Conservation (phyloP, 2,888 invertebrate genomes). For the Ophion ventricosus region DNA sequence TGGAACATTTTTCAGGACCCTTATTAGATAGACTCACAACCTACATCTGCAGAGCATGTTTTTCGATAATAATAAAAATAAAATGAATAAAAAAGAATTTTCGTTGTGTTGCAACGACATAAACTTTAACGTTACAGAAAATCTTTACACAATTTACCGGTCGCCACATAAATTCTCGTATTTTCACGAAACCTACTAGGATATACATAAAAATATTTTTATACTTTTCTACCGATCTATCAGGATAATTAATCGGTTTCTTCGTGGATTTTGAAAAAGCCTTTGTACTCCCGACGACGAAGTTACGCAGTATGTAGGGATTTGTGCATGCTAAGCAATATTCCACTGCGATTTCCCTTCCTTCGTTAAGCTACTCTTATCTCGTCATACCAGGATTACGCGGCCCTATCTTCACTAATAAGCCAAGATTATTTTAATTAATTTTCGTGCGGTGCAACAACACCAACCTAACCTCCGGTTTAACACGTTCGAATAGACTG, state of each 20-base stretch:
- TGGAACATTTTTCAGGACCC: too few species aligned
- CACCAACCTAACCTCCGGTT: slow-evolving; percentile 19
- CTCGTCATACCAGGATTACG: slow-evolving; percentile 56
- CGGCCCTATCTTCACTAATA: slow-evolving; percentile 51
- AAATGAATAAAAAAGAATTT: too few species aligned
- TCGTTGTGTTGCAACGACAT: too few species aligned
- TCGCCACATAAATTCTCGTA: too few species aligned
- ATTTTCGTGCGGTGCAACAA: slow-evolving; percentile 40
- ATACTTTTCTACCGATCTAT: background rate
- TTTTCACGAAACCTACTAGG: background rate
- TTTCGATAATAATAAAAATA: too few species aligned
- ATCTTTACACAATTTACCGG: too few species aligned
- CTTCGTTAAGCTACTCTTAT: slow-evolving; percentile 58
- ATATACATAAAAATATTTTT: background rate
- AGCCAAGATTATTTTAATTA: slow-evolving; percentile 63
- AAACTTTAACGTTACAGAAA: too few species aligned
- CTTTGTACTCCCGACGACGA: background rate
- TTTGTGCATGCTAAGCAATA: slow-evolving; percentile 19
- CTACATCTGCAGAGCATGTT: too few species aligned
- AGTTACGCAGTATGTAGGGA: background rate
- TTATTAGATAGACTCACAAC: too few species aligned
- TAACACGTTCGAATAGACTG: slow-evolving; percentile 2
- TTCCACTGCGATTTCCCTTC: background rate
- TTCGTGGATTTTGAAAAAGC: slow-evolving; percentile 4
- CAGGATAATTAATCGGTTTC: background rate